Base-by-base conservation (phyloP, 2,888 invertebrate genomes). In the Leptarthrus brevirostris region DNA sequence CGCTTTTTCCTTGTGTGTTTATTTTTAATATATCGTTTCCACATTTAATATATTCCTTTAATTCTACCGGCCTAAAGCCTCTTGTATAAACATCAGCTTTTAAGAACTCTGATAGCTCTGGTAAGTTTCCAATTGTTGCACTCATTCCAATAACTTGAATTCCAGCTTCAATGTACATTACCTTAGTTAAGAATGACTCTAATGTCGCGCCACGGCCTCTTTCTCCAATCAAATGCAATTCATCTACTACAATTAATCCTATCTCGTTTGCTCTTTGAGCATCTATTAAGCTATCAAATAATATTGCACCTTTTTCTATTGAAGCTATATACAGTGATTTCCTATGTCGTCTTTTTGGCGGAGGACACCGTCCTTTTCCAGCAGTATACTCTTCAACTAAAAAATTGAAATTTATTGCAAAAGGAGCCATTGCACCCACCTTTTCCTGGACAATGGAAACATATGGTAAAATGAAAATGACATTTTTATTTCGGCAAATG, bases 401-500 rank as follows among this genome's bases (percentile, higher is more conserved):
- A 82, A 98, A 98, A 76, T 93, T 91, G 75, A 97, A 85, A 75
- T 92, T 91, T 1, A 96, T 88, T 2, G 95, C 96, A 87, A 98
- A 95, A 18, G 94, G 92, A 1, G 95, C 91, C 81, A 98, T 86
- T 1, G 84, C 81, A 69, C 83, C 81, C 10, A 95, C 96, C 89
- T 98, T 98, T 86, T 98, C 98, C 83, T 98, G 97, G 0, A 98
- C 98, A 80, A 98, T 93, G 4, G 98, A 94, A 12, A 98, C 96
- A 87, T 93, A 98, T 0, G 98, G 98, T 75, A 98, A 86, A 78
- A 98, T 90, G 78, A 98, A 93, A 20, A 98, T 85, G 10, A 91
- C 95, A 88, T 97, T 95, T 79, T 89, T 91, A 80, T 91, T 90
- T 71, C 90, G 88, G 77, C 93, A 92, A 8, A 97, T 84, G 4